Evolutionary conservation across 2,797 vertebrate species (phyloP), one percentile per base, ranked within the genome.

Genomic region (Gorsachius magnificus): DNA sequence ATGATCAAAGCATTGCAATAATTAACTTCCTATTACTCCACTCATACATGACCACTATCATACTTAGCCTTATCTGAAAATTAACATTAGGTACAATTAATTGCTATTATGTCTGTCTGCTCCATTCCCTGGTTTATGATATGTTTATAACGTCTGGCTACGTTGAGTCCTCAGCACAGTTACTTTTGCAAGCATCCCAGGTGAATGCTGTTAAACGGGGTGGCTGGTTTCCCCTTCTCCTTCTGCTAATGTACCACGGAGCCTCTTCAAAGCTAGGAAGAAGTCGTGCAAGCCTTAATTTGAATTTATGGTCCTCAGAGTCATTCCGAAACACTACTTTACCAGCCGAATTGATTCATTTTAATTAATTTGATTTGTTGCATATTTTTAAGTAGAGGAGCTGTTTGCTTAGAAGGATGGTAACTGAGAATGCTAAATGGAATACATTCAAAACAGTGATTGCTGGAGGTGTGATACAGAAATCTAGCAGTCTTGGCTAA

Each of bases 321-420:
- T 91, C 89, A 80, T 89, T 96, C 79, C 50, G n/a, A 66, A 95
- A 84, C 45, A 93, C 58, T 74, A 68, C 72, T 89, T 71, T 91
- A 83, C 33, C 54, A 72, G 76, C 50, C 24, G 7, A 74, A 96
- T 48, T 69, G 86, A 95, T 94, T 97, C 33, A 86, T 95, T 97
- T 97, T 95, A 96, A 97, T 97, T 97, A 94, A 95, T 90, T 87
- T 94, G 86, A 96, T 97, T 95, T 95, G 87, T 95, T 97, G 64
- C 50, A 9, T 71, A 81, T 95, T 94, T 98, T 94, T 95, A 89
- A 86, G 66, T 88, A 66, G 63, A 70, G 89, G 56, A 96, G 58
- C 93, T 91, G 84, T 92, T 95, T 91, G 78, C 91, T 90, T 79
- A 86, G 65, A 94, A 95, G 82, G 75, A 60, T 29, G 60, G 82